Evolutionary conservation across 2,888 invertebrate species (phyloP).

Genomic region (Netelia inedita): DNA sequence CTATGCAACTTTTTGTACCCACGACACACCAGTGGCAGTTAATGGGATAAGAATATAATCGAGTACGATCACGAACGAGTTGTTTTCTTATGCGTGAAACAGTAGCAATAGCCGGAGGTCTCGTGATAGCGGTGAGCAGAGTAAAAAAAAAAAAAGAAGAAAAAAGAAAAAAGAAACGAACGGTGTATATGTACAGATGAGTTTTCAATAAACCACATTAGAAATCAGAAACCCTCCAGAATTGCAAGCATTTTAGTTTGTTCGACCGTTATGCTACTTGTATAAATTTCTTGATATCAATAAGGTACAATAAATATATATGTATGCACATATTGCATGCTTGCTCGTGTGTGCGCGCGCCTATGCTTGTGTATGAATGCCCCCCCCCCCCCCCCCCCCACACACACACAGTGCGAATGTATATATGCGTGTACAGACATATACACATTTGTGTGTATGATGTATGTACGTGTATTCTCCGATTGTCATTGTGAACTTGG

Average conservation of each 20-base stretch:
- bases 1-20: slow-evolving; percentile 41
- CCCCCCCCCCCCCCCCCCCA: too few species aligned
- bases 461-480: background rate
- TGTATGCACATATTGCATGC: background rate
- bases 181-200: slow-evolving; percentile 74
- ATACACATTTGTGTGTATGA: background rate
- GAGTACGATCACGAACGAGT: slow-evolving; percentile 14
- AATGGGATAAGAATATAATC: slow-evolving; percentile 57
- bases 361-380: too few species aligned
- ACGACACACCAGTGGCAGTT: slow-evolving; percentile 59
- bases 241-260: slow-evolving; percentile 58
- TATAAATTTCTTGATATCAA: slow-evolving; percentile 5
- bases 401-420: background rate
- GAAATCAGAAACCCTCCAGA: slow-evolving; percentile 59
- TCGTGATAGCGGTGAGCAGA: slow-evolving; percentile 63
- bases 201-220: slow-evolving; percentile 75
- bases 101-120: slow-evolving; percentile 69
- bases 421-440: slow-evolving; percentile 12
- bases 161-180: slow-evolving; percentile 50
- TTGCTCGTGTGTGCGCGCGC: background rate
- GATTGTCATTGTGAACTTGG: slow-evolving; percentile 47
- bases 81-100: slow-evolving; percentile 59
- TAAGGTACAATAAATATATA: slow-evolving; percentile 13
- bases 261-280: slow-evolving; percentile 14
- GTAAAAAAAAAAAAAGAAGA: slow-evolving; percentile 40